phyloP scores from a whole-genome alignment of 2,888 invertebrate genomes.

The Hemicrepidius hirtus region DNA sequence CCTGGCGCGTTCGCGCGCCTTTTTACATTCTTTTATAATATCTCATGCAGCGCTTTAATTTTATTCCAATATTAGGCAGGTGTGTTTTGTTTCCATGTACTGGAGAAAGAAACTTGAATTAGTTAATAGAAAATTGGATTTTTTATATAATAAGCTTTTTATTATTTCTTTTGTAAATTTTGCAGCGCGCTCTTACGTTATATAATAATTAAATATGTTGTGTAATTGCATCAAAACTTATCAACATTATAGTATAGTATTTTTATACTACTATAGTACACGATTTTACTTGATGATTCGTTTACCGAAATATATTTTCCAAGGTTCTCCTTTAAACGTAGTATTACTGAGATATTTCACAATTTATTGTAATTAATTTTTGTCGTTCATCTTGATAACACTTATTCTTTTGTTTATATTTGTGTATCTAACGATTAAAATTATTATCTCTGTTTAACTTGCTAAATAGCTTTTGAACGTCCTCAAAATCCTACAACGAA shows the following conservation, averaged over 20 bases:
- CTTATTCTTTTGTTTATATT: slow-evolving; percentile 22
- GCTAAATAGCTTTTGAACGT: too few relatives aligned
- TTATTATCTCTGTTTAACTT: slow-evolving; percentile 10
- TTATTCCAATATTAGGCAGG: slow-evolving; percentile 41
- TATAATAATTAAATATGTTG: background rate
- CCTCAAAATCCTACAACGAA: too few relatives aligned
- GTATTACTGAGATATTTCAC: background rate
- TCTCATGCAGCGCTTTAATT: slow-evolving; percentile 51
- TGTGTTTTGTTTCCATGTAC: slow-evolving; percentile 42
- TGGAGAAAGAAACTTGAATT: slow-evolving; percentile 14
- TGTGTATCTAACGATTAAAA: slow-evolving; percentile 22
- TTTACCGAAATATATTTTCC: background rate
- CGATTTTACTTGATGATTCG: background rate
- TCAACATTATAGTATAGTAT: background rate
- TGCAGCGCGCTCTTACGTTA: background rate
- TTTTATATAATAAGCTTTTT: slow-evolving; percentile 20
- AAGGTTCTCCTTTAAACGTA: background rate
- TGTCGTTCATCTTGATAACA: slow-evolving; percentile 16
- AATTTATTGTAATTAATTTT: slow-evolving; percentile 16
- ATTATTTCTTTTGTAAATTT: slow-evolving; percentile 4
- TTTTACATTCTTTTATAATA: slow-evolving; percentile 57
- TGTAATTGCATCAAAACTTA: slow-evolving; percentile 2
- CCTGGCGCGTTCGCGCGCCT: slow-evolving; percentile 55
- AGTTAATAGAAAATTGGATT: slow-evolving; percentile 28
- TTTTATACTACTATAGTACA: too few relatives aligned